phyloP scores from a whole-genome alignment of 2,113 vertebrate genomes.

The Romanogobio albipinnatus region DNA sequence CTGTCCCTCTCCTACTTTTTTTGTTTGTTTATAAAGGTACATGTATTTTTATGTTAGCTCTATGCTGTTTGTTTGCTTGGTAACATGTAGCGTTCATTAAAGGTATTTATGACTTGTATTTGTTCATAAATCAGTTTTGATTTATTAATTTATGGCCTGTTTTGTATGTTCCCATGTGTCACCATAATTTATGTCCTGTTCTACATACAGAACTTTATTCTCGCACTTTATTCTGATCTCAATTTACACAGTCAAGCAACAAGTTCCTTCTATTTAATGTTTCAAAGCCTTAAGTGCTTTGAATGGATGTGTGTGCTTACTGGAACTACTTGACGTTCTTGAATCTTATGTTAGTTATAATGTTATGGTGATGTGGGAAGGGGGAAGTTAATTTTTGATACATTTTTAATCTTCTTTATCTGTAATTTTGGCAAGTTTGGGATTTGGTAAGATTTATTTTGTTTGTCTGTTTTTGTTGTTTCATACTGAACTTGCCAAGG shows the following conservation, averaged over 20 bases:
- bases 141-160: neutral
- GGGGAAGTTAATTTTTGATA: neutral
- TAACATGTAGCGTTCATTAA: neutral
- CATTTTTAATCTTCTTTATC: neutral
- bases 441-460: neutral
- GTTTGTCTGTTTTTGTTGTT: neutral
- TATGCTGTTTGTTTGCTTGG: constrained; percentile 14
- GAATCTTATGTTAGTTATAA: neutral
- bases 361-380: neutral
- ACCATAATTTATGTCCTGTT: neutral
- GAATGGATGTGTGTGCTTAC: neutral
- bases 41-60: constrained; percentile 26
- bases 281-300: constrained; percentile 32
- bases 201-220: constrained; percentile 5
- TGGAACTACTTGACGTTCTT: neutral
- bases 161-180: neutral
- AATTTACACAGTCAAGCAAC: constrained; percentile 5
- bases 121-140: neutral
- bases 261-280: constrained; percentile 16
- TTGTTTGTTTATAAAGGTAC: neutral
- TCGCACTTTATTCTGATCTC: neutral
- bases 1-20: constrained; percentile 31
- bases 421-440: neutral
- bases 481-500: neutral
- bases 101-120: neutral